Conservation (phyloP, 1,140 invertebrate species). For the Heterodera carotae region DNA sequence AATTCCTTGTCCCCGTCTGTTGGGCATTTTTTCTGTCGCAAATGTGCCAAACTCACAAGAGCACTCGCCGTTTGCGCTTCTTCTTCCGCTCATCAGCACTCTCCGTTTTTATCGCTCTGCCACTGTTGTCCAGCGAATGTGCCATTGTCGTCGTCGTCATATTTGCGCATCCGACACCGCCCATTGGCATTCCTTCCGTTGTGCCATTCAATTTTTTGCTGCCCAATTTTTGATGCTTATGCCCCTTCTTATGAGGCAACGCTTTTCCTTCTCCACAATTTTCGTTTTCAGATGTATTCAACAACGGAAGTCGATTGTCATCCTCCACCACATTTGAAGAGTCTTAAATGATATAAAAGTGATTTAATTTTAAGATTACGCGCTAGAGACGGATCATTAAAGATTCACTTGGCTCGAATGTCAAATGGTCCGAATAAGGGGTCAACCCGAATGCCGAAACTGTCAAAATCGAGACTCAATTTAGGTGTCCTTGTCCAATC, state of each 20-base stretch:
- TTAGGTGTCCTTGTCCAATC: too few relatives aligned
- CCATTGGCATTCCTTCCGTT: not conserved
- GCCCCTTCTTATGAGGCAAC: not conserved
- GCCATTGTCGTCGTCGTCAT: constrained; percentile 3
- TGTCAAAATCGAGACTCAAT: too few relatives aligned
- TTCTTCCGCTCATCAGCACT: constrained; percentile 39
- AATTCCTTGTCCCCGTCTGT: too few relatives aligned
- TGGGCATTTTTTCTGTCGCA: too few relatives aligned
- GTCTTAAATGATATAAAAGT: not conserved
- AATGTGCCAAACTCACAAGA: constrained; percentile 74
- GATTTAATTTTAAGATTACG: not conserved
- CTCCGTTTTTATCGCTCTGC: not conserved
- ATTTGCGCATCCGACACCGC: not conserved
- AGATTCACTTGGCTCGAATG: too few relatives aligned
- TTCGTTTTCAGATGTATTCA: not conserved
- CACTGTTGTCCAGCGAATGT: not conserved
- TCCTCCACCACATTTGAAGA: not conserved
- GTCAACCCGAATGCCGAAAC: too few relatives aligned
- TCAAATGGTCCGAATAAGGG: too few relatives aligned
- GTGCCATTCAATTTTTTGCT: not conserved
- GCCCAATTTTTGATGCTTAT: not conserved
- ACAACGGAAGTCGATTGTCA: not conserved
- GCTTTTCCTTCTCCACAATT: not conserved
- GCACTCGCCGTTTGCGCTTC: constrained; percentile 82
- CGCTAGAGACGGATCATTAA: not conserved